Conservation (phyloP, 30 jellyfish, hydroid and myxozoan species). For the Pseudorhiza aurosa region DNA sequence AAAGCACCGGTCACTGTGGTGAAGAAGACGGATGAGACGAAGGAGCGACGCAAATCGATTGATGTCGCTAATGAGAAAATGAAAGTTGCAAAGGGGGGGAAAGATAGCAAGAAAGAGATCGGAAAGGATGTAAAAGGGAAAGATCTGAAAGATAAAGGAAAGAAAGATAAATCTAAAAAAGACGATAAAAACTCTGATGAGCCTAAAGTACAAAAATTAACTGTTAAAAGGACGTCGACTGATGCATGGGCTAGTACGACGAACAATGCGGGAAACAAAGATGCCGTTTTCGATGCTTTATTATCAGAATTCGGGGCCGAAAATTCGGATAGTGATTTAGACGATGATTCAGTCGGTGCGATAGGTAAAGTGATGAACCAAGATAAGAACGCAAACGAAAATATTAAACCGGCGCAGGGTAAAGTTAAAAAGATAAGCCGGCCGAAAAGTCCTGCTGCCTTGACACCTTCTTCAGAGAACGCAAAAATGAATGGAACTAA, state of each 20-base stretch:
- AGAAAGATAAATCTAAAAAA: slow-evolving; percentile 71
- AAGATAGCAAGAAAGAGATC: slow-evolving; percentile 35
- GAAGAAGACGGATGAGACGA: slow-evolving; percentile 50
- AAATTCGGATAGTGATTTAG: slow-evolving; percentile 65
- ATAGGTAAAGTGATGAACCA: slow-evolving; percentile 6
- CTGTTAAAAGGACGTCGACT: slow-evolving; percentile 83
- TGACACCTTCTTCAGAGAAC: slow-evolving; percentile 9
- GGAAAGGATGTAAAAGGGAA: slow-evolving; percentile 48
- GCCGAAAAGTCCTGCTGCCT: slow-evolving; percentile 14
- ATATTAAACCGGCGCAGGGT: neutral
- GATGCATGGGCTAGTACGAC: slow-evolving; percentile 89
- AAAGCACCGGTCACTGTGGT: slow-evolving; percentile 18
- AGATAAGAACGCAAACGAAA: slow-evolving; percentile 31
- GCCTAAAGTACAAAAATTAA: slow-evolving; percentile 82
- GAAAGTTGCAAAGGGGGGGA: slow-evolving; percentile 17
- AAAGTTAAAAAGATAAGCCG: slow-evolving; percentile 49
- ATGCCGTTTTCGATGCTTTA: slow-evolving; percentile 48
- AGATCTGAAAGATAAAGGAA: slow-evolving; percentile 69
- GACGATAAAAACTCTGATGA: slow-evolving; percentile 61
- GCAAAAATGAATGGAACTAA: slow-evolving; percentile 59
- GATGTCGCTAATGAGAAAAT: slow-evolving; percentile 50
- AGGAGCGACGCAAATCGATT: slow-evolving; percentile 72
- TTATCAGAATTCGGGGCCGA: slow-evolving; percentile 75
- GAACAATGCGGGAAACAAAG: slow-evolving; percentile 44
- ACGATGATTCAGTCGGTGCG: slow-evolving; percentile 30